Evolutionary conservation across 2,113 vertebrate genomes (phyloP).

Genomic region (Prunella himalayana): DNA sequence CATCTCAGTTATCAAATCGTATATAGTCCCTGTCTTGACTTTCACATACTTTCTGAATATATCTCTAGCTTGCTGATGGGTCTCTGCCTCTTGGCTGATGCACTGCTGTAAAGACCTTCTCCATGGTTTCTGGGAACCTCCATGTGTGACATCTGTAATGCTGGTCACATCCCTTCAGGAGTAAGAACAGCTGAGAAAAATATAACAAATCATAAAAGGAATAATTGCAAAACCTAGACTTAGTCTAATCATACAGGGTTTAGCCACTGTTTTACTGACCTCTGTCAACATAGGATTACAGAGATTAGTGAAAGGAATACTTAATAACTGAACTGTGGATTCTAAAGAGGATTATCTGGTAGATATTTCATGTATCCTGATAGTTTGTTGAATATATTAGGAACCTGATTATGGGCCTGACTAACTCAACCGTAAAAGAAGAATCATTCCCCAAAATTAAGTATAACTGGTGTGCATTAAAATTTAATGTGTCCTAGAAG

Average conservation of each 20-base stretch:
- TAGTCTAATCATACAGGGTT: constrained; percentile 36
- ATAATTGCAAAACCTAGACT: constrained; percentile 36
- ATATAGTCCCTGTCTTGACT: constrained; percentile 1
- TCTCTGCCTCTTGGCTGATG: neutral
- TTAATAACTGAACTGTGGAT: constrained; percentile 67
- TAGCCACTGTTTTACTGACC: constrained; percentile 63
- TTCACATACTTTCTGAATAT: neutral
- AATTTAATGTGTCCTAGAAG: neutral
- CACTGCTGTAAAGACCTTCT: neutral
- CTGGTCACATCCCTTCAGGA: neutral
- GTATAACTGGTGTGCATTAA: neutral
- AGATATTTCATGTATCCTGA: constrained; percentile 58
- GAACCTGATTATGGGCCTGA: constrained; percentile 10
- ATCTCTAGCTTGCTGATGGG: neutral
- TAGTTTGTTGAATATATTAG: constrained; percentile 50
- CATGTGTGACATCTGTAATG: neutral
- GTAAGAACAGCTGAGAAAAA: neutral
- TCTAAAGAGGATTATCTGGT: constrained; percentile 66
- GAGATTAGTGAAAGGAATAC: constrained; percentile 64
- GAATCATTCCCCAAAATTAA: neutral
- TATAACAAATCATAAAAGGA: neutral
- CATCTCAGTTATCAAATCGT: constrained; percentile 6
- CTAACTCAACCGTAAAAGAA: constrained; percentile 14
- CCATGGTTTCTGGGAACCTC: neutral
- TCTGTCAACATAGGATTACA: constrained; percentile 60